phyloP scores from a whole-genome alignment of 2,797 vertebrate genomes.

The Chloroceryle inda region DNA sequence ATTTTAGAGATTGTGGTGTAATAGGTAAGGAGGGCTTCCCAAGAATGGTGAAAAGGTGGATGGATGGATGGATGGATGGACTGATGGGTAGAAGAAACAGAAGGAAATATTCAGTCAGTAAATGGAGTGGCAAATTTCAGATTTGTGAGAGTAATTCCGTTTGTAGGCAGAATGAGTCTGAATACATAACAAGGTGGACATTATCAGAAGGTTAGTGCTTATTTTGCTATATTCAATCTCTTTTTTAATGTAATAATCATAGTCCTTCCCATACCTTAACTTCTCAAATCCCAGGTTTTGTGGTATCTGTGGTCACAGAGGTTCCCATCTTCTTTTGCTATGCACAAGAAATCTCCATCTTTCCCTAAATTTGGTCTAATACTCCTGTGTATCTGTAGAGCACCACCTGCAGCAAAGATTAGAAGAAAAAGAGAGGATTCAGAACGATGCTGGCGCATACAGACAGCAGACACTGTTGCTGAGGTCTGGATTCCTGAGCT shows the following conservation, averaged over 20 bases:
- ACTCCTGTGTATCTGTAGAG: background rate
- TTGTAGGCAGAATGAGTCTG: background rate
- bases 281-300: background rate
- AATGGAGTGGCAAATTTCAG: background rate
- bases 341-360: background rate
- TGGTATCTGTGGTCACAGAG: background rate
- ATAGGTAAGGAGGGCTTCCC: background rate
- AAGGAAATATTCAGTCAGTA: background rate
- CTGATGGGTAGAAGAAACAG: background rate
- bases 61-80: background rate
- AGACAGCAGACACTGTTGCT: background rate
- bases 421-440: background rate
- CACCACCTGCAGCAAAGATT: background rate
- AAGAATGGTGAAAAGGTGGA: background rate
- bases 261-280: background rate
- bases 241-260: background rate
- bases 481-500: background rate
- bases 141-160: background rate
- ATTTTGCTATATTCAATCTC: background rate
- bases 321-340: background rate
- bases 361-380: background rate
- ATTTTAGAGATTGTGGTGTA: no score
- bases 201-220: background rate
- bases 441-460: background rate
- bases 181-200: background rate